Base-by-base conservation (phyloP, 2,888 invertebrate genomes). In the Eupithecia dodoneata region DNA sequence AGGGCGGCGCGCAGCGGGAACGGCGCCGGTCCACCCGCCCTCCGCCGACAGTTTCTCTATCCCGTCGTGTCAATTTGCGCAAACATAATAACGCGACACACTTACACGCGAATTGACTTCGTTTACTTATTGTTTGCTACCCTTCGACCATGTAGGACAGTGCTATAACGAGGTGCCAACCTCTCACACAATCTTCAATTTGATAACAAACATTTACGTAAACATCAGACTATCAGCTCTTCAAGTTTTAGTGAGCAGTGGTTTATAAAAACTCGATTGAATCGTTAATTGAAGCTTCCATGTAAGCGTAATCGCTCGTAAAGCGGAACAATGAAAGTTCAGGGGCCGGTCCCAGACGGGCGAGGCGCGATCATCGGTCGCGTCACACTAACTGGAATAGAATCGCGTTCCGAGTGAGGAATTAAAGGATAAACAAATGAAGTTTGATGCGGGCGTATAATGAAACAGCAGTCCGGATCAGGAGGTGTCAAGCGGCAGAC, bases 351-450 rank as follows among this genome's bases (percentile, higher is more conserved):
- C 87, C 89, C 87, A 89, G 92, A 92, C 91, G 91, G 89, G 91
- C 91, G 90, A 91, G 90, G 88, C 88, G 85, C 92, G 89, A 91
- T 89, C 90, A 88, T 89, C 86, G 86, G 85, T 89, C 89, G 88
- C 94, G 94, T 94, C 94, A 93, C 88, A 88, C 88, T 86, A 92
- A 90, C 94, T 91, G 93, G 93, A 94, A 94, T 94, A 95, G 94
- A 92, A 90, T 89, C 88, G 85, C 90, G 89, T 87, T 87, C 88
- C 88, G 89, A 86, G 90, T 90, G 92, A 88, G 92, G 93, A 93
- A 94, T 94, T 94, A 94, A 94, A 94, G 94, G 94, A 95, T 94
- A 95, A 95, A 95, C 94, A 95, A 94, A 94, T 93, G 93, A 93
- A 91, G 89, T 90, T 88, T 84, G 92, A 88, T 87, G 89, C 92